Evolutionary conservation across 2,113 vertebrate genomes (phyloP).

Genomic region (Anseranas semipalmata): DNA sequence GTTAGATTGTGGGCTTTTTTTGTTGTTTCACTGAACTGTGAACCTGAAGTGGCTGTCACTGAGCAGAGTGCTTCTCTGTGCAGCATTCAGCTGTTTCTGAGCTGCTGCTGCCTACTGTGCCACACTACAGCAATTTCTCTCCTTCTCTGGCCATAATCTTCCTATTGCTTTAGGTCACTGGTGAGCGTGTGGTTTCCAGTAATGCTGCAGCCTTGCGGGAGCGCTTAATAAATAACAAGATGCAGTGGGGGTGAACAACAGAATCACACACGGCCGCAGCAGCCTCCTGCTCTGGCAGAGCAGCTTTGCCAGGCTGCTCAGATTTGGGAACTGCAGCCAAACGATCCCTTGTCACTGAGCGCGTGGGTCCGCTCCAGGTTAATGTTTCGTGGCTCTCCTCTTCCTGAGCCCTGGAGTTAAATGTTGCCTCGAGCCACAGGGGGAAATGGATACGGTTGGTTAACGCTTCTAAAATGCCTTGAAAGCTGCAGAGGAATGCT

Average conservation of each 20-base stretch:
- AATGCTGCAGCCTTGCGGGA: neutral
- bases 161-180: neutral
- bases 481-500: neutral
- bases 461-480: neutral
- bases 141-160: neutral
- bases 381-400: neutral
- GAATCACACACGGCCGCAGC: accelerated
- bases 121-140: neutral
- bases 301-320: neutral
- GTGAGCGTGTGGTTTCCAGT: neutral
- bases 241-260: neutral
- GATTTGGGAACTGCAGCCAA: neutral
- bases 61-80: neutral
- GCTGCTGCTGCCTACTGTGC: neutral
- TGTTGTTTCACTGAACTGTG: neutral
- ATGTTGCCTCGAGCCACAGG: neutral
- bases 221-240: neutral
- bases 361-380: neutral
- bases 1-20: neutral
- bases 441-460: neutral
- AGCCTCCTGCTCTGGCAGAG: neutral
- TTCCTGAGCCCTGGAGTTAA: neutral
- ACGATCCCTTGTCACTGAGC: accelerated
- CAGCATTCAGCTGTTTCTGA: neutral
- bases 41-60: neutral